Base-by-base conservation (phyloP, 2,113 vertebrate genomes). In the Myotis yumanensis region DNA sequence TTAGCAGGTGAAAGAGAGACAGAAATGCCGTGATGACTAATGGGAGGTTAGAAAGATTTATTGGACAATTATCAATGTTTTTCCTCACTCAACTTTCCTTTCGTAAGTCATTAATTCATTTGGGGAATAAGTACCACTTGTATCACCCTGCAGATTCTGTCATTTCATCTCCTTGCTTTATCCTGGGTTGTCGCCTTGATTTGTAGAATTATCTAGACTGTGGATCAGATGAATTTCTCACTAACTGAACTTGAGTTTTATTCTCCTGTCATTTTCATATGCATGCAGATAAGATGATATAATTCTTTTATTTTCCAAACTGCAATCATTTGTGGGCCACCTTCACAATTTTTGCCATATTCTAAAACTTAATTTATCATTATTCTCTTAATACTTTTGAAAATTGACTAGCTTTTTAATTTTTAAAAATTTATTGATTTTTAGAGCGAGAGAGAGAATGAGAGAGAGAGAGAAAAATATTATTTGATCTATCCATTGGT, bases 41-140 rank as follows among this genome's bases (percentile, higher is more conserved):
- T 95, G 94, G 92, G 92, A 96, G 86, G 92, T 57, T 35, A 40
- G 94, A 75, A 93, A 97, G 96, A 97, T 97, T 96, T 97, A 96
- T 94, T 96, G 94, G 86, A 94, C 82, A 94, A 95, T 96, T 96
- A 94, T 72, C 94, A 80, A 14, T 97, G 96, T 96, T 96, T 95
- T 96, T 68, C 89, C 93, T 97, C 90, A 80, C 89, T 97, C 89
- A 25, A 30, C 86, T 96, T 86, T 91, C 85, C 94, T 87, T 93
- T 89, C 75, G 91, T 86, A 81, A 93, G 91, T 72, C 95, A 85
- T 96, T 81, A 92, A 96, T 96, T 96, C 96, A 96, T 93, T 95
- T 81, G 93, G 91, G 96, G 79, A 94, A 4, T 57, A 75, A 84
- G 64, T 68, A 28, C 76, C 77, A 30, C 66, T 85, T 76, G 48